Evolutionary conservation across 2,888 invertebrate genomes (phyloP).

Genomic region (Lasioglossum leucozonium): DNA sequence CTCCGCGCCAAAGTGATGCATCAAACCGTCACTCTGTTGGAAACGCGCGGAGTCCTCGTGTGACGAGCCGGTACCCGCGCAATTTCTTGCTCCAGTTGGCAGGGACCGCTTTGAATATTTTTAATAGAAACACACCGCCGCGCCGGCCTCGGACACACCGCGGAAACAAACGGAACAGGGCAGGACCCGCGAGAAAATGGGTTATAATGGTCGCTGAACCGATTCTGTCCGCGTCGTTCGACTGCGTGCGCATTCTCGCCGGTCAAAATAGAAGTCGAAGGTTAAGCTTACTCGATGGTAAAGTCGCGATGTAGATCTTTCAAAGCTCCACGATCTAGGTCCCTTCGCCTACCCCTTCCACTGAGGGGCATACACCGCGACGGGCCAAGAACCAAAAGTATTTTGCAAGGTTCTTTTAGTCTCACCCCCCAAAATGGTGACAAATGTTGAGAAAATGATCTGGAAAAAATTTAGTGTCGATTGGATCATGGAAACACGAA

Average conservation of each 20-base stretch:
- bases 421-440: no score
- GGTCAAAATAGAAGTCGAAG: not conserved
- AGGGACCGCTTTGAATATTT: conserved; percentile 45
- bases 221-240: not conserved
- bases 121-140: conserved; percentile 34
- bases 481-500: no score
- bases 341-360: no score
- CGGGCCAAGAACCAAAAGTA: no score
- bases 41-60: conserved; percentile 46
- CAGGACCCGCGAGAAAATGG: conserved; percentile 13
- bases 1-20: conserved; percentile 50
- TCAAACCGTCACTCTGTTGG: conserved; percentile 52
- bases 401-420: no score
- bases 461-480: no score
- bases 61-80: conserved; percentile 38
- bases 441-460: no score
- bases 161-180: not conserved
- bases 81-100: conserved; percentile 62
- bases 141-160: not conserved
- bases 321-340: no score
- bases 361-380: no score
- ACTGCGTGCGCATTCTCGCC: no score
- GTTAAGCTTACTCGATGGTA: no score
- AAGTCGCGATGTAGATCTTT: no score
- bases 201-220: not conserved